A percentile compares a stretch with the other conserved stretches of the same genome.
These are phyloP conservation scores for Watersipora subatra DNA, from an alignment of 1,140 invertebrate genomes.

Conservation along the genomic window DNA sequence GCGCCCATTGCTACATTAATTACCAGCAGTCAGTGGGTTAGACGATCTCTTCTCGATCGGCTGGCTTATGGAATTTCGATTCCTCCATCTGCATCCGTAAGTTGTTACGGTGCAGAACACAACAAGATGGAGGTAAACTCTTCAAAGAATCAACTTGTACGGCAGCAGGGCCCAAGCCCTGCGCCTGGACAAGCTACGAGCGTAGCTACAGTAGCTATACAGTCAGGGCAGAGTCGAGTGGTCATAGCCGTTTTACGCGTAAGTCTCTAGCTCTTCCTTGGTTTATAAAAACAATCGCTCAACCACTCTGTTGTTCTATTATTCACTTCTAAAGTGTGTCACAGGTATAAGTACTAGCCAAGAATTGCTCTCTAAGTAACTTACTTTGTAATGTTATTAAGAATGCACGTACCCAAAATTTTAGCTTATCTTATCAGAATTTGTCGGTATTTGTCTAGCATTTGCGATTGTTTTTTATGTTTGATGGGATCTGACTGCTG, in stretches of 20 bases:
- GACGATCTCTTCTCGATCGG: not conserved
- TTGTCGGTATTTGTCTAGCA: too few relatives aligned
- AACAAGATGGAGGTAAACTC: not conserved
- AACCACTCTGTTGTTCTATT: not conserved
- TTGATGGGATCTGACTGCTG: too few relatives aligned
- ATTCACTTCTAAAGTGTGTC: too few relatives aligned
- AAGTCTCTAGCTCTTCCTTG: slow-evolving; percentile 41
- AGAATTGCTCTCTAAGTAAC: too few relatives aligned
- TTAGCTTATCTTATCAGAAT: too few relatives aligned
- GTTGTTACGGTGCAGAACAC: not conserved
- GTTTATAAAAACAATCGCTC: not conserved
- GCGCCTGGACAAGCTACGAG: slow-evolving; percentile 53
- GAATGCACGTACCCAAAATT: too few relatives aligned
- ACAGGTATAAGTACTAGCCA: too few relatives aligned
- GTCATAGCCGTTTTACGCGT: slow-evolving; percentile 79
- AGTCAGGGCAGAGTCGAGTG: slow-evolving; percentile 68
- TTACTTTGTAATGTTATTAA: too few relatives aligned
- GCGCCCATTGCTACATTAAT: not conserved
- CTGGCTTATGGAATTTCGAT: not conserved
- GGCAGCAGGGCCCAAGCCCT: not conserved
- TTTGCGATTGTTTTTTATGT: too few relatives aligned
- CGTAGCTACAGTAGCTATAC: slow-evolving; percentile 77
- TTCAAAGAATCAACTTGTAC: not conserved
- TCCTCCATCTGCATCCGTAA: not conserved
- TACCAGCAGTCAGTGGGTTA: not conserved